Evolutionary conservation across 64 coral and sea anemone genomes (phyloP), one percentile per base, ranked within the genome.

Genomic region (Catalaphyllia jardinei): DNA sequence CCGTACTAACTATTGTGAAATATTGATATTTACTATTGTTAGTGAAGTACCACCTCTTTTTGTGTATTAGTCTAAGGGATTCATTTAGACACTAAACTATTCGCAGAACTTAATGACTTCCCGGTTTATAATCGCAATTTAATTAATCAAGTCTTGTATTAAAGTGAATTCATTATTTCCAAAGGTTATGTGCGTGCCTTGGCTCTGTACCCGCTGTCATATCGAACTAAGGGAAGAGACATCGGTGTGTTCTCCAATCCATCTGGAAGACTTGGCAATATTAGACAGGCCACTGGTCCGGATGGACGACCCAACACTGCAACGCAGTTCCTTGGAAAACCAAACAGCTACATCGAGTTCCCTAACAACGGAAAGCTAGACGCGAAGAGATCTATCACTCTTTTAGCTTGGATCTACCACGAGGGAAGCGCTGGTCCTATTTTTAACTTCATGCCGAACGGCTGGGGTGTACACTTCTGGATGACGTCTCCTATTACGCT

Each of bases 321-420:
- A 51, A 87, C 74, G 13, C 19, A 71, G 42, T 97, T 97, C 77
- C 72, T 71, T 30, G 95, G 95, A 10, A 83, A 87, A 24, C 59
- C 71, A 33, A 90, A 94, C 88, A 97, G 95, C 79, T 97, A 54
- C 79, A 93, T 97, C 15, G 31, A 84, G 60, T 93, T 97, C n/a
- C 95, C 88, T 31, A 97, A 97, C 61, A 77, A 52, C 1, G 91
- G 95, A 0, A 79, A 78, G 52, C 76, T 97, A 0, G 95, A 97
- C 74, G 78, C 95, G 2, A 91, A 83, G 39, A 71, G 93, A 29
- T 93, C 95, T 18, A 87, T 97, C 35, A 97, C 95, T 10, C 86
- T 97, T 8, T 79, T 97, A 27, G 95, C 83, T 22, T 93, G 92
- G 88, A 90, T 97, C 29, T 88, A 97, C 27, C 76, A 93, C 1